Evolutionary conservation across 2,888 invertebrate genomes (phyloP), one percentile per base, ranked within the genome.

Genomic region (Charanyca ferruginea): DNA sequence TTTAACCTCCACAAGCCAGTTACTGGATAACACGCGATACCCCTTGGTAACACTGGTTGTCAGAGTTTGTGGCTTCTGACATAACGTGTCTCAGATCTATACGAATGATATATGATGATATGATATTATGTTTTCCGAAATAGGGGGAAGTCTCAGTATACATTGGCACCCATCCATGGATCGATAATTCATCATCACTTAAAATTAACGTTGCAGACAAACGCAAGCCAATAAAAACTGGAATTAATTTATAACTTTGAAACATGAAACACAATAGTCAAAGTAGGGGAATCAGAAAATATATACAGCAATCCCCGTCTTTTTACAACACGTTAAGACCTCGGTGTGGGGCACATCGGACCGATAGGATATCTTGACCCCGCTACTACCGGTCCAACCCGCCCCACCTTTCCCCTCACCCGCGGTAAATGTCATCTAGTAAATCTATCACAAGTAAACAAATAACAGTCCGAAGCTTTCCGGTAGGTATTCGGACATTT

Each of bases 361-460:
- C 75, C 52, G 48, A 55, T 60, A 54, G 73, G 65, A 74, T 57
- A 55, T 72, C 73, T 72, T 66, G 44, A 25, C 45, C 66, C 44
- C 60, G 7, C 62, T 53, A 59, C 48, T 53, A 38, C 52, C 52
- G 51, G 45, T 55, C 25, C 25, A 42, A 16, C 9, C 49, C 54
- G 1, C 25, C 41, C 55, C 51, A 35, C 22, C 25, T 13, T 22
- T 9, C 20, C 54, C 54, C 53, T 28, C 7, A 38, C 54, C 48
- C 44, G 11, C 35, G 32, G 45, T 64, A 65, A 64, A 79, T 44
- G 44, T 52, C 61, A 52, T 55, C 20, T 44, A 55, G 42, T 60
- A 63, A 70, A 75, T 75, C 47, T 66, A 70, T 70, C 11, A 60
- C 52, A 53, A 64, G 76, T 58, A 73, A 78, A 76, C 61, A 73